These are phyloP conservation scores for Xanthorhoe designata DNA, from an alignment of 2,888 invertebrate genomes.

Conservation along the genomic window DNA sequence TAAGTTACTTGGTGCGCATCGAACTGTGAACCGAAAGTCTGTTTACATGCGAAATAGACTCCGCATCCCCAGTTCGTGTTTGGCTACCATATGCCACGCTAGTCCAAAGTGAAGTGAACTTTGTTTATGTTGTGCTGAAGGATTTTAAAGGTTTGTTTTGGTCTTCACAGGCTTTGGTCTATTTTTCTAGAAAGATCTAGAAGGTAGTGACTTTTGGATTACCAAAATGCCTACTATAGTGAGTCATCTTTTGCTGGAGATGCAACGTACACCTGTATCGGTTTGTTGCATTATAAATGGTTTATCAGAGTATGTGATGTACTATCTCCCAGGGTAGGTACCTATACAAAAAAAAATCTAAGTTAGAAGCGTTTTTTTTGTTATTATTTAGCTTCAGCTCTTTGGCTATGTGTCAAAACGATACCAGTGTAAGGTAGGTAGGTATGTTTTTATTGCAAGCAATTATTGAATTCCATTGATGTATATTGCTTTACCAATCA, in stretches of 20 bases:
- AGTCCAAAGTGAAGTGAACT: conserved; percentile 53
- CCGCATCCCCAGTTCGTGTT: conserved; percentile 75
- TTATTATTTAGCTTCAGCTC: no score
- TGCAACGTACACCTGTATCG: neutral
- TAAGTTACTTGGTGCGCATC: conserved; percentile 84
- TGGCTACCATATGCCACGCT: conserved; percentile 69
- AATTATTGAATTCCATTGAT: no score
- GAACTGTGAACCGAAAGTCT: conserved; percentile 85
- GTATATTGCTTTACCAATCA: no score
- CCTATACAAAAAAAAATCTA: no score
- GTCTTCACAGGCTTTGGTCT: neutral
- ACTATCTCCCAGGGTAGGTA: no score
- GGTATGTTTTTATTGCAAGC: no score
- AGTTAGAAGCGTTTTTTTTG: no score
- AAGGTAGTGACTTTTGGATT: neutral
- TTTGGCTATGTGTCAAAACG: no score
- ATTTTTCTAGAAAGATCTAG: conserved; percentile 12
- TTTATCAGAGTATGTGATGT: no score
- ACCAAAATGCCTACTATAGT: neutral
- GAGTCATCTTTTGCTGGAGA: neutral
- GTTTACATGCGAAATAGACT: conserved; percentile 82
- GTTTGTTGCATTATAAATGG: neutral
- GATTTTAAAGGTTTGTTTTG: conserved; percentile 23
- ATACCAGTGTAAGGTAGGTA: no score
- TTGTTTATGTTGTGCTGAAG: conserved; percentile 12